phyloP scores from a whole-genome alignment of 2,888 invertebrate species.

The Charanyca ferruginea region DNA sequence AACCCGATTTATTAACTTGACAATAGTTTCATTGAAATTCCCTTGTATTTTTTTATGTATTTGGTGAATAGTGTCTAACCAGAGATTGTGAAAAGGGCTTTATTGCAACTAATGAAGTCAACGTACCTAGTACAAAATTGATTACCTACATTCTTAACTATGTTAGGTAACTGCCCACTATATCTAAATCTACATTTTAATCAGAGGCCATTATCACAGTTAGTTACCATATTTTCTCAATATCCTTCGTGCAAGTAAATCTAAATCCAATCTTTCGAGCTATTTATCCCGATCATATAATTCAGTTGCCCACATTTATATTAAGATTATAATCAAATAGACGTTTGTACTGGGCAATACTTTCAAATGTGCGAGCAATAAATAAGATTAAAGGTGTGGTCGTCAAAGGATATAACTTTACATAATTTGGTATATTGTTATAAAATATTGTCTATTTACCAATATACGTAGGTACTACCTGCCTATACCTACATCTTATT shows the following conservation, averaged over 20 bases:
- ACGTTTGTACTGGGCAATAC: conserved; percentile 33
- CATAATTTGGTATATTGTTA: conserved; percentile 35
- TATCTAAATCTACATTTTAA: conserved; percentile 28
- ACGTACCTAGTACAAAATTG: background rate
- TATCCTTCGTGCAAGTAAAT: conserved; percentile 41
- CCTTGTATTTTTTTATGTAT: too few relatives aligned
- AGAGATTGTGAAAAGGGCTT: background rate
- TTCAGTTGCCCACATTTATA: conserved; percentile 44
- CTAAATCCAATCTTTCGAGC: conserved; percentile 44
- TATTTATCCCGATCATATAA: conserved; percentile 54
- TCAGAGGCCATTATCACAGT: conserved; percentile 28
- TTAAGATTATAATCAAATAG: conserved; percentile 53
- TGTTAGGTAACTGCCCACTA: conserved; percentile 5
- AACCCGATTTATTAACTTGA: too few relatives aligned
- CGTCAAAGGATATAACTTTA: conserved; percentile 48
- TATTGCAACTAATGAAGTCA: conserved; percentile 8
- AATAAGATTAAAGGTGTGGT: conserved; percentile 51
- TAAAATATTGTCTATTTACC: conserved; percentile 15
- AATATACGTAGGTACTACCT: background rate
- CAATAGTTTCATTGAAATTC: too few relatives aligned
- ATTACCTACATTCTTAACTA: conserved; percentile 32
- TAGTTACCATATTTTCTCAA: conserved; percentile 57
- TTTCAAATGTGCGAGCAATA: conserved; percentile 49
- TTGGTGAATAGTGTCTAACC: too few relatives aligned
- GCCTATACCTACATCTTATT: too few relatives aligned